Evolutionary conservation across 2,797 vertebrate genomes (phyloP).

Genomic region (Notoglanidium macrostoma): DNA sequence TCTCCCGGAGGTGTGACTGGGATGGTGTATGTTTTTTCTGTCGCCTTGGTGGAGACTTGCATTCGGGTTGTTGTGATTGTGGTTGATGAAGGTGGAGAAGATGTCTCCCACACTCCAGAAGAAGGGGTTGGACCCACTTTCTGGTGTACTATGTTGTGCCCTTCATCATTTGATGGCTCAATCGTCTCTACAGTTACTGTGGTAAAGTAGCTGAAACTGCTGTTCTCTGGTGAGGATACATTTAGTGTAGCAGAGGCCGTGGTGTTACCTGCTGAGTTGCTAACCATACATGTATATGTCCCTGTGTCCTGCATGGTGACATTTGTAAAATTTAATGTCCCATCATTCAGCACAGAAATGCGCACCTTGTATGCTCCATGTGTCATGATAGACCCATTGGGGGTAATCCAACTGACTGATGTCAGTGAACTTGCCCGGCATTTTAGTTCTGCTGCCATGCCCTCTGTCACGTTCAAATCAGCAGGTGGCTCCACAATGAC

Average conservation of each 20-base stretch:
- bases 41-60: slow-evolving; percentile 87
- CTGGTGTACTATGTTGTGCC: slow-evolving; percentile 86
- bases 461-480: slow-evolving; percentile 98
- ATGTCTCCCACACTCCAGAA: slow-evolving; percentile 79
- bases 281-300: slow-evolving; percentile 98
- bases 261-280: slow-evolving; percentile 98
- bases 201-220: slow-evolving; percentile 96
- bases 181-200: slow-evolving; percentile 98
- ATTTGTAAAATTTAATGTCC: slow-evolving; percentile 97
- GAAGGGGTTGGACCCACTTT: slow-evolving; percentile 88
- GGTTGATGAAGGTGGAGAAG: slow-evolving; percentile 82
- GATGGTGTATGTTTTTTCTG: slow-evolving; percentile 91
- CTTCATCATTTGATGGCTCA: slow-evolving; percentile 93
- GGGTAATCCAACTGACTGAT: slow-evolving; percentile 98
- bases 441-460: slow-evolving; percentile 96
- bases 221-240: slow-evolving; percentile 91
- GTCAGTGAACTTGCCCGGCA: slow-evolving; percentile 94
- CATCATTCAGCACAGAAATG: slow-evolving; percentile 96
- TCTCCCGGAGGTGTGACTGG: slow-evolving; percentile 87
- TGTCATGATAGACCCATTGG: slow-evolving; percentile 98
- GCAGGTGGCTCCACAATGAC: slow-evolving; percentile 97
- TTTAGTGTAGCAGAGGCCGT: slow-evolving; percentile 97
- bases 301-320: slow-evolving; percentile 97
- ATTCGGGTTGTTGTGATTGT: slow-evolving; percentile 86
- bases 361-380: slow-evolving; percentile 96